Percentiles rank a stretch among this genome's conserved stretches.
Conservation (phyloP, 1,140 invertebrate species). For the Galendromus occidentalis region DNA sequence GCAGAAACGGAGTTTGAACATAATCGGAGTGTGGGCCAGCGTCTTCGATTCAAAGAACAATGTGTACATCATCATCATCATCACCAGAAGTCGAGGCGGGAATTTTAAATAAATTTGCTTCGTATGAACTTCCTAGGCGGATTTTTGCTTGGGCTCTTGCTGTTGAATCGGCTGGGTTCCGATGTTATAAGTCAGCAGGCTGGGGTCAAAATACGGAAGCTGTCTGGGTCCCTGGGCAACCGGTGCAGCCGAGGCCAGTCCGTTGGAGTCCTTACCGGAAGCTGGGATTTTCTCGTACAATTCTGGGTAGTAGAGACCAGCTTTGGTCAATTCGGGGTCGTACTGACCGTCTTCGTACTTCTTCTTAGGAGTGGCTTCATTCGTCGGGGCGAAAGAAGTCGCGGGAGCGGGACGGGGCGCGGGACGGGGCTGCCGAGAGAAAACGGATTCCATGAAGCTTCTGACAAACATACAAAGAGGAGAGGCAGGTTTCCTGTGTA, state of each 20-base stretch:
- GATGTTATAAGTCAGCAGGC: constrained; percentile 1
- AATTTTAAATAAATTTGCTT: too few species aligned
- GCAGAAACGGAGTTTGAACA: too few species aligned
- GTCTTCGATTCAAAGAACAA: too few species aligned
- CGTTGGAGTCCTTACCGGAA: not conserved
- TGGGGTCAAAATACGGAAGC: constrained; percentile 5
- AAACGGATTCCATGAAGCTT: too few species aligned
- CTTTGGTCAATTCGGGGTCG: not conserved
- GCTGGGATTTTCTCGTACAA: constrained; percentile 1
- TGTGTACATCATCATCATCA: too few species aligned
- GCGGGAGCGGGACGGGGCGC: too few species aligned
- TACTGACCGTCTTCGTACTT: constrained; percentile 9
- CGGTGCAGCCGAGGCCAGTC: not conserved
- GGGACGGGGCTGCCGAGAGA: too few species aligned
- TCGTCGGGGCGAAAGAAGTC: not conserved
- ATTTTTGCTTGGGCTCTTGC: not conserved
- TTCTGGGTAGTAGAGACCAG: constrained; percentile 5
- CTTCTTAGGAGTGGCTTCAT: constrained; percentile 4
- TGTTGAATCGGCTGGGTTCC: not conserved
- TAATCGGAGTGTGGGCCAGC: too few species aligned
- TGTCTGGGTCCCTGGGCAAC: not conserved
- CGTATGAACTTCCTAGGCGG: too few species aligned
- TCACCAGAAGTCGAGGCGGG: too few species aligned
- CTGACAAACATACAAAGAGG: too few species aligned
- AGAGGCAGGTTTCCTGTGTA: too few species aligned